A percentile compares a stretch with the other conserved stretches of the same genome.
Evolutionary conservation across 2,113 vertebrate species (phyloP).

Genomic region (Psophia crepitans): DNA sequence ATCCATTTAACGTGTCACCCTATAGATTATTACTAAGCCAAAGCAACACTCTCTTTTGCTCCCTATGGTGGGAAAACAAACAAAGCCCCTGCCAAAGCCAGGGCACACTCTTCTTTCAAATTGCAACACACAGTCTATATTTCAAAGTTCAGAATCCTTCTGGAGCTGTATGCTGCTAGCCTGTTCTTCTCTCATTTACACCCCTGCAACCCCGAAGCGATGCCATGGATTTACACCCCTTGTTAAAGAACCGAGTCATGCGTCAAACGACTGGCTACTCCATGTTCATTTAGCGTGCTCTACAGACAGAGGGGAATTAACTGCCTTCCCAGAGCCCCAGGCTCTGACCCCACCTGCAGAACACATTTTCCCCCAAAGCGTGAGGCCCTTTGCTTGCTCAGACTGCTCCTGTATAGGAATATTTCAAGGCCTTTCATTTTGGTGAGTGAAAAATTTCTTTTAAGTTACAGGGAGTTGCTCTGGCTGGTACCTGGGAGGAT

Average conservation of each 20-base stretch:
- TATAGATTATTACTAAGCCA: background rate
- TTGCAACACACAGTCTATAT: background rate
- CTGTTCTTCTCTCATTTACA: background rate
- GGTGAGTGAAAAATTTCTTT: background rate
- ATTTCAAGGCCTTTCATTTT: background rate
- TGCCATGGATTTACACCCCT: background rate
- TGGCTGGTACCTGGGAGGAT: background rate
- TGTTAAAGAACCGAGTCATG: background rate
- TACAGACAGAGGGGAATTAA: background rate
- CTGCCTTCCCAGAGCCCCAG: background rate
- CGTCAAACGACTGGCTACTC: background rate
- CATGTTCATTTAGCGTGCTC: background rate
- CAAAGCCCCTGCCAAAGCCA: background rate
- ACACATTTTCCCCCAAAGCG: background rate
- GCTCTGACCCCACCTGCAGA: background rate
- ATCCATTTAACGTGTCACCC: background rate
- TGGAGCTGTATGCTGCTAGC: background rate
- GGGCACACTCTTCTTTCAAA: background rate
- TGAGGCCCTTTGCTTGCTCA: background rate
- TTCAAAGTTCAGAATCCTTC: background rate
- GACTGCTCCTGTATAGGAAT: background rate
- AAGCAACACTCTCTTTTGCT: background rate
- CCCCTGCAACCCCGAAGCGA: background rate
- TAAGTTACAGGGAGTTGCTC: background rate
- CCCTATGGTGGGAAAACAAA: accelerated